Evolutionary conservation across 1,140 invertebrate species (phyloP).

Genomic region (Neodiprion fabricii): DNA sequence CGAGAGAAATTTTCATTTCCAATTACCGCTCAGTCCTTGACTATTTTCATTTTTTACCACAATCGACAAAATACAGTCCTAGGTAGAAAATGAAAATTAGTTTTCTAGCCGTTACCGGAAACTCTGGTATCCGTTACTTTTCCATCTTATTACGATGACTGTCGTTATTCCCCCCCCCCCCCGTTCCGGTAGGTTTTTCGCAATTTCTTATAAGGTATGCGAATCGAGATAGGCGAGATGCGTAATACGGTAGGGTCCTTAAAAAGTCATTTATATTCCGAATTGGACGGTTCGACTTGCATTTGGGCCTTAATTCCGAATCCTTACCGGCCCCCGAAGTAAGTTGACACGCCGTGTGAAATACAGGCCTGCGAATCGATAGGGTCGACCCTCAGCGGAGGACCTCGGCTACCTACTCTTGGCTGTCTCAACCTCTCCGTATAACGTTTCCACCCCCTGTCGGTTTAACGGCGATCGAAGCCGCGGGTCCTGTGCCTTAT

Average conservation of each 20-base stretch:
- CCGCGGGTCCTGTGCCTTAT: background rate
- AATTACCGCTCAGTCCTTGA: too few relatives aligned
- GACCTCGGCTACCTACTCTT: background rate
- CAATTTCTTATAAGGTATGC: too few relatives aligned
- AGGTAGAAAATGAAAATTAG: too few relatives aligned
- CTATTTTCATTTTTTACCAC: too few relatives aligned
- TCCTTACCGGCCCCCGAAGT: background rate
- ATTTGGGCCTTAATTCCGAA: background rate
- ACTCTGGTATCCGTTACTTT: too few relatives aligned
- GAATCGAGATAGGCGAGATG: too few relatives aligned
- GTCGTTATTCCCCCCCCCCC: too few relatives aligned
- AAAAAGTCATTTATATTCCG: background rate
- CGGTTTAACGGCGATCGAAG: background rate
- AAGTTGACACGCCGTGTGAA: background rate
- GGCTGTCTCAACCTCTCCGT: background rate
- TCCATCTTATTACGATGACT: too few relatives aligned
- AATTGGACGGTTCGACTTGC: background rate
- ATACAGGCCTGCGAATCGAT: background rate
- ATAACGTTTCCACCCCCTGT: background rate
- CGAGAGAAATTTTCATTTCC: too few relatives aligned
- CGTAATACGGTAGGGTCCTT: background rate
- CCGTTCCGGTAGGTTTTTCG: too few relatives aligned
- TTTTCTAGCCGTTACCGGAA: too few relatives aligned
- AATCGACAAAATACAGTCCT: too few relatives aligned
- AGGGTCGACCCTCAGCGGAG: background rate